Conservation (phyloP, 2,113 vertebrate species). For the Pandion haliaetus region DNA sequence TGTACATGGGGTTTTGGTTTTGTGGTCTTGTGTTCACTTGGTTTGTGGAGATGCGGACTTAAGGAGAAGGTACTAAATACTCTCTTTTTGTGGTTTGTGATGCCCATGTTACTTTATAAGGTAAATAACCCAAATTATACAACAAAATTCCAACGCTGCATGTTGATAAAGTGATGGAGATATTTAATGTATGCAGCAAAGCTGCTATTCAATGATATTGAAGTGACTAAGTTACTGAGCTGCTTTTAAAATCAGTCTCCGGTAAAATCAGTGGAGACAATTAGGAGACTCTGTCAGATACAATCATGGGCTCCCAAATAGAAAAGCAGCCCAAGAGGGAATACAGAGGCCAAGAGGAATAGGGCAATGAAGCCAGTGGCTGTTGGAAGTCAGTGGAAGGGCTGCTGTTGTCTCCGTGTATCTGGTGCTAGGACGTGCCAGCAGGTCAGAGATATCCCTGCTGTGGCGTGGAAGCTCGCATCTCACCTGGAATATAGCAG, state of each 20-base stretch:
- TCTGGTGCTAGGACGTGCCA: not conserved
- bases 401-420: not conserved
- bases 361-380: not conserved
- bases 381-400: not conserved
- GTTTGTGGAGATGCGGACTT: not conserved
- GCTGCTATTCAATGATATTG: conserved; percentile 43
- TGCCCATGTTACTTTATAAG: conserved; percentile 58
- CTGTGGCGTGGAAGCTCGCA: accelerated
- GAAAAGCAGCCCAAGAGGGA: conserved; percentile 20
- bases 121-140: conserved; percentile 63
- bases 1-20: not conserved
- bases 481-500: not conserved
- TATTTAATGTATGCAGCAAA: conserved; percentile 15
- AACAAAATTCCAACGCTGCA: conserved; percentile 14
- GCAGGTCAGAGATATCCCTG: not conserved
- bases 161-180: conserved; percentile 55
- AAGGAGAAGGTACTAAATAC: conserved; percentile 32
- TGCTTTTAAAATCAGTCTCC: conserved; percentile 44
- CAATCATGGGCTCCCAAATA: conserved; percentile 15
- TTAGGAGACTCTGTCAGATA: conserved; percentile 30
- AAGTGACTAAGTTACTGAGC: conserved; percentile 8
- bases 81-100: conserved; percentile 40
- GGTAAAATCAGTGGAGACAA: conserved; percentile 26
- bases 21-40: not conserved
- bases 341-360: not conserved